phyloP scores from a whole-genome alignment of 2,888 invertebrate species.

The Sussaba pulchella region DNA sequence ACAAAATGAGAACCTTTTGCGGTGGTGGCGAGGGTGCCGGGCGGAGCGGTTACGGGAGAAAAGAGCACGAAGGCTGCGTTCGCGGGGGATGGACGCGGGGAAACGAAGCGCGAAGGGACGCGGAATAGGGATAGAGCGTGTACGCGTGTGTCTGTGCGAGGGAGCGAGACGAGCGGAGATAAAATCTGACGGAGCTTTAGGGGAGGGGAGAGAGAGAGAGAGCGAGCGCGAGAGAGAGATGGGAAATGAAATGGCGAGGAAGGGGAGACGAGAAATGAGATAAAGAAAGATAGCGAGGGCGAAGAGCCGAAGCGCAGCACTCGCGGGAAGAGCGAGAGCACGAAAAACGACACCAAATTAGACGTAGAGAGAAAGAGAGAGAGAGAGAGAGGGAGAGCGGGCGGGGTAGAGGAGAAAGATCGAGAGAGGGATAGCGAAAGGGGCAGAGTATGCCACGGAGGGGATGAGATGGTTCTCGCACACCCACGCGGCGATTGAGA shows the following conservation, averaged over 20 bases:
- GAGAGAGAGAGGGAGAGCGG: conserved; percentile 29
- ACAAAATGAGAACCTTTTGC: conserved; percentile 74
- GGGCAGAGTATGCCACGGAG: conserved; percentile 32
- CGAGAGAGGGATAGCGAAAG: conserved; percentile 25
- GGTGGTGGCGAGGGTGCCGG: conserved; percentile 55
- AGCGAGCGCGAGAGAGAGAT: conserved; percentile 27
- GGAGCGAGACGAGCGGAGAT: conserved; percentile 46
- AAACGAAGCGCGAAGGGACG: conserved; percentile 48
- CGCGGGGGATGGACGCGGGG: conserved; percentile 20
- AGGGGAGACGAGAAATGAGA: conserved; percentile 1
- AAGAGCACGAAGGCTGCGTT: conserved; percentile 41
- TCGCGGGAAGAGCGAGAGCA: conserved; percentile 37
- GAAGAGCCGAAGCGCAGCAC: conserved; percentile 45
- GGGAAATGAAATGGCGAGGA: conserved; percentile 21
- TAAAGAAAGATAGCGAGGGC: conserved; percentile 46
- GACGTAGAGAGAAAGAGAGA: conserved; percentile 53
- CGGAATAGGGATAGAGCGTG: conserved; percentile 43
- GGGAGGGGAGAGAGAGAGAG: conserved; percentile 7
- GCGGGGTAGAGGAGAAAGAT: conserved; percentile 21
- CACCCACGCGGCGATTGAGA: conserved; percentile 47
- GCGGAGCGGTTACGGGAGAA: not conserved
- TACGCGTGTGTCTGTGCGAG: not conserved
- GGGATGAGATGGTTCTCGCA: conserved; percentile 25
- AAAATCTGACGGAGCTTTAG: conserved; percentile 49
- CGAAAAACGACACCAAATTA: conserved; percentile 57